These are phyloP conservation scores for Bombus balteatus DNA, from an alignment of 1,140 invertebrate genomes.

Conservation along the genomic window DNA sequence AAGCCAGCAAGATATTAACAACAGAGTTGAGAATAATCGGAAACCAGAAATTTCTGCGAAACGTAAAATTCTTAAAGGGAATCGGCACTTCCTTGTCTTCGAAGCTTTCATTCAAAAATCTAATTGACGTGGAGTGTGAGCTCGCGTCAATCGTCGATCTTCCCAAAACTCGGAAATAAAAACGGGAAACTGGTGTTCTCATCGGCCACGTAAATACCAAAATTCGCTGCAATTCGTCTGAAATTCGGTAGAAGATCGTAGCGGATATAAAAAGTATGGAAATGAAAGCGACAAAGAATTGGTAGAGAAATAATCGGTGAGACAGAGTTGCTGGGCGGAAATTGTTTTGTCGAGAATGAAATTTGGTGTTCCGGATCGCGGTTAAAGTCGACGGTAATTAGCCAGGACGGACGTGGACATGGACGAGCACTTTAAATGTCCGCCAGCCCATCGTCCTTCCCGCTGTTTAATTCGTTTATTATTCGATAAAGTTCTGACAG, in stretches of 20 bases:
- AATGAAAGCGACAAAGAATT: neutral
- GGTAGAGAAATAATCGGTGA: neutral
- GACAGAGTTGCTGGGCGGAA: neutral
- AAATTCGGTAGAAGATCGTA: neutral
- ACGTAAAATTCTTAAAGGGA: no score
- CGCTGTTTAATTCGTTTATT: constrained; percentile 70
- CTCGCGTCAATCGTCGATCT: constrained; percentile 15
- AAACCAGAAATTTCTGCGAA: no score
- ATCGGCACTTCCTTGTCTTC: neutral
- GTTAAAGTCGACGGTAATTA: constrained; percentile 74
- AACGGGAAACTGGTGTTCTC: neutral
- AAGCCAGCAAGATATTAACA: no score
- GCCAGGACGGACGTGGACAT: constrained; percentile 76
- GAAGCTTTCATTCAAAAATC: neutral
- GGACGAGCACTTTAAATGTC: constrained; percentile 79
- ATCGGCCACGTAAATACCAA: neutral
- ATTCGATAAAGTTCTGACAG: constrained; percentile 73
- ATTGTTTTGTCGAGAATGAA: constrained; percentile 61
- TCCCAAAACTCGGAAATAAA: neutral
- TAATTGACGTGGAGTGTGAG: constrained; percentile 47
- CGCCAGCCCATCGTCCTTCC: constrained; percentile 61
- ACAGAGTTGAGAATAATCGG: no score
- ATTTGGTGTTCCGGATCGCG: constrained; percentile 57
- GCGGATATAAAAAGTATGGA: neutral
- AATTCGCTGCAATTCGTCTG: neutral